phyloP scores from a whole-genome alignment of 2,888 invertebrate genomes.

The Scaptodrosophila latifasciaeformis region DNA sequence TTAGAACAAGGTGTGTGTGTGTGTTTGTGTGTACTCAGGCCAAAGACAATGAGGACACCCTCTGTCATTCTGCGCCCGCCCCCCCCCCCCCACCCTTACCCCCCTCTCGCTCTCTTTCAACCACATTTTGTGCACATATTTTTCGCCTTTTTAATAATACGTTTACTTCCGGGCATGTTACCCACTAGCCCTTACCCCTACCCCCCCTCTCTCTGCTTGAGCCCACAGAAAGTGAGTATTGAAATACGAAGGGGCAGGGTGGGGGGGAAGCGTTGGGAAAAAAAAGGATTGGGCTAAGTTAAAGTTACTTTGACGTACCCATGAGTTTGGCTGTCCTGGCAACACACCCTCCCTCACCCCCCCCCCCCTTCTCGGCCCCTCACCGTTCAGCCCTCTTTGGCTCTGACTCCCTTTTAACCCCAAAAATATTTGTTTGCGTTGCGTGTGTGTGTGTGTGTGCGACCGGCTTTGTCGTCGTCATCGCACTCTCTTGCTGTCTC shows the following conservation, averaged over 20 bases:
- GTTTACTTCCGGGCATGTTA: neutral
- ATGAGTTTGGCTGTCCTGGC: neutral
- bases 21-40: conserved; percentile 28
- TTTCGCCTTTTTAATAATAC: conserved; percentile 38
- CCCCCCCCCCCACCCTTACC: no score
- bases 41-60: no score
- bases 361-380: neutral
- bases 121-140: conserved; percentile 16
- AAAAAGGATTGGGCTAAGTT: neutral
- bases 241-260: neutral
- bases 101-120: neutral
- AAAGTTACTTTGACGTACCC: neutral
- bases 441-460: no score
- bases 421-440: neutral
- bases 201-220: neutral
- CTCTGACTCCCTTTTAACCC: neutral
- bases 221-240: no score
- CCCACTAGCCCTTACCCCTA: neutral
- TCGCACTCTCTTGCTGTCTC: neutral
- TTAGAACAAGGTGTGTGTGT: conserved; percentile 62
- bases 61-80: no score
- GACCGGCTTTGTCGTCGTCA: conserved; percentile 6
- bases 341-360: neutral
- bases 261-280: neutral
- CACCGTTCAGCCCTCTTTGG: neutral